A percentile compares a stretch with the other conserved stretches of the same genome.
These are phyloP conservation scores for Tragulus kanchil DNA, from an alignment of 2,113 vertebrate genomes.

Conservation along the genomic window DNA sequence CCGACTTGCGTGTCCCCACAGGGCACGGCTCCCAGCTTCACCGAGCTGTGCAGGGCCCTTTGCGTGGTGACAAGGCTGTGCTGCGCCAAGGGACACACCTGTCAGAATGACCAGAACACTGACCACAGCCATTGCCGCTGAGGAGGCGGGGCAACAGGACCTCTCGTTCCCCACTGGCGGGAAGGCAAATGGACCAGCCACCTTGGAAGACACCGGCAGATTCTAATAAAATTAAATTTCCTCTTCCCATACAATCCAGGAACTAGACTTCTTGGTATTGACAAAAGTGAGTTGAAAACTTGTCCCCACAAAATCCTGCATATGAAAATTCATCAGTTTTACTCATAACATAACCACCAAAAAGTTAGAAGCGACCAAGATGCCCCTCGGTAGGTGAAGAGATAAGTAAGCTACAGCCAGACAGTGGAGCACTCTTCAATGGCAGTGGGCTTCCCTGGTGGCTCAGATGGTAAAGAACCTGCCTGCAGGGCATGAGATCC, in stretches of 20 bases:
- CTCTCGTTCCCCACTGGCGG: accelerated
- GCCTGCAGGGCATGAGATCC: too few relatives aligned
- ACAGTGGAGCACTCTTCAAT: too few relatives aligned
- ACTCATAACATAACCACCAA: not conserved
- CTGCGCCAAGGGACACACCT: too few relatives aligned
- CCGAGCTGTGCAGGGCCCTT: too few relatives aligned
- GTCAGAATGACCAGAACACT: not conserved
- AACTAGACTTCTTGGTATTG: accelerated
- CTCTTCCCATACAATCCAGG: not conserved
- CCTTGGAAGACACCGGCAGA: not conserved
- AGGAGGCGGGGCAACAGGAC: not conserved
- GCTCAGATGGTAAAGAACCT: too few relatives aligned
- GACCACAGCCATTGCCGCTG: accelerated
- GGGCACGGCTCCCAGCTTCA: too few relatives aligned
- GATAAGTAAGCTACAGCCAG: not conserved
- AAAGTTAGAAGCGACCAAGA: not conserved
- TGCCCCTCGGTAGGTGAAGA: not conserved
- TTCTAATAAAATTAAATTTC: not conserved
- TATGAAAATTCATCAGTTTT: not conserved
- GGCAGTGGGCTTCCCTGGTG: too few relatives aligned
- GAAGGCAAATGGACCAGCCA: accelerated
- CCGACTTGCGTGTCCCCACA: too few relatives aligned
- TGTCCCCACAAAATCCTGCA: not conserved
- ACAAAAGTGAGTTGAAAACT: not conserved
- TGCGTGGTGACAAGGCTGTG: too few relatives aligned